Base-by-base conservation (phyloP, 2,113 vertebrate species). In the Heterocephalus glaber region DNA sequence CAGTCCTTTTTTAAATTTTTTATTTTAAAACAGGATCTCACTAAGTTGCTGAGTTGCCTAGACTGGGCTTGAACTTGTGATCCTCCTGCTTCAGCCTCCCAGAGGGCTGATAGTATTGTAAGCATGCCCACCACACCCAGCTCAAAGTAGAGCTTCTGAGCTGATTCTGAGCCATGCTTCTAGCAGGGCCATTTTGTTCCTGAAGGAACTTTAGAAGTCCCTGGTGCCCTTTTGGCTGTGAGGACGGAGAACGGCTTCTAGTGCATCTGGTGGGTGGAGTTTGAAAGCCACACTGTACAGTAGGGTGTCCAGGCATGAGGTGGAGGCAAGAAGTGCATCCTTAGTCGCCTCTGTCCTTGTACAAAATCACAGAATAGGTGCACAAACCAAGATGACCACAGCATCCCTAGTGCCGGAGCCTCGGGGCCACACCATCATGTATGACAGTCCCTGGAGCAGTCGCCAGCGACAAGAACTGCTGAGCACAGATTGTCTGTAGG, bases 61-160 rank as follows among this genome's bases (percentile, higher is more conserved):
- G 38, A 74, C 70, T 44, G 24, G 66, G 66, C 35, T n/a, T 76
- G 24, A 47, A 16, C 72, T 47, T 44, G 72, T 76, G 72, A 47
- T 28, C 41, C 41, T 30, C 26, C 72, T 47, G 13, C 13, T 26
- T 47, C 41, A 76, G 72, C 14, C 72, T 76, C 13, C 44, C 72
- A 76, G 26, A 76, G 13, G 16, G 44, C 72, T 8, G 41, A 17
- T 76, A 14, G 13, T 8, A 3, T 30, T 49, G 16, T 28, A 30
- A 24, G 24, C 12, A 3, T 47, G 26, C 8, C 72, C 41, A 12
- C 26, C 17, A 76, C 72, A 47, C 72, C 44, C 26, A 49, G 49
- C 44, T 76, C 72, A 72, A 26, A 77, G 54, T 77, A 41, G 83
- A 13, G n/a, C 86, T 89, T 96, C 92, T 89, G 52, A 84, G 49